Base-by-base conservation (phyloP, 2,113 vertebrate species). In the Sprattus sprattus region DNA sequence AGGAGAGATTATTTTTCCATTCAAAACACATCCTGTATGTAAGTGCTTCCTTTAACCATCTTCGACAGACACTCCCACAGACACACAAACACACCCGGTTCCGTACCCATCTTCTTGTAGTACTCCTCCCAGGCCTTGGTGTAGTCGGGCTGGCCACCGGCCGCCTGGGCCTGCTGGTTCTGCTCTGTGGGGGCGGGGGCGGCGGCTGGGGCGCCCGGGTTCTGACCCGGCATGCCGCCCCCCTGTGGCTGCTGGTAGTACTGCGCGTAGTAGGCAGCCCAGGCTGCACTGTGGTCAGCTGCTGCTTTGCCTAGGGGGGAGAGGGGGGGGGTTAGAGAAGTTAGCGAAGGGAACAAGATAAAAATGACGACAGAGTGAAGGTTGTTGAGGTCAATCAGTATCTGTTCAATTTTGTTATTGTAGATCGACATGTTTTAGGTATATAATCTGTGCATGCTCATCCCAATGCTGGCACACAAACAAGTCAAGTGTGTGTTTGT, bases 111-210 rank as follows among this genome's bases (percentile, higher is more conserved):
- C 90, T 98, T 98, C 82, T 98, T 98, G 88, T 98, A 98, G 87
- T 98, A 98, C 88, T 98, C 97, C 87, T 98, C 97, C 97, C 97
- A 98, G 32, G 97, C 97, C 92, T 98, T 98, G 1, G 97, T 98
- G 91, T 98, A 97, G 92, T 98, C 97, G 0, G 97, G 97, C 90
- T 98, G 97, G 8, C 95, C 95, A 0, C 95, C 93, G 1, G 96
- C 85, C 0, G 94, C 91, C 45, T 94, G 96, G 86, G 92, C 89
- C n/a, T 87, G 91, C 80, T 92, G 96, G 5, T 93, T 92, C 20
- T 95, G 96, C 83, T 97, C 96, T 9, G 94, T 92, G 67, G 95
- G 94, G 1, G 95, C 91, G 0, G 96, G 95, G 0, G 95, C 95
- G 0, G 96, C 94, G 0, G 95, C 91, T 0, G 96, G 92, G 10